Evolutionary conservation across 30 jellyfish, hydroid and myxozoan species (phyloP).

Genomic region (Hydra vulgaris): DNA sequence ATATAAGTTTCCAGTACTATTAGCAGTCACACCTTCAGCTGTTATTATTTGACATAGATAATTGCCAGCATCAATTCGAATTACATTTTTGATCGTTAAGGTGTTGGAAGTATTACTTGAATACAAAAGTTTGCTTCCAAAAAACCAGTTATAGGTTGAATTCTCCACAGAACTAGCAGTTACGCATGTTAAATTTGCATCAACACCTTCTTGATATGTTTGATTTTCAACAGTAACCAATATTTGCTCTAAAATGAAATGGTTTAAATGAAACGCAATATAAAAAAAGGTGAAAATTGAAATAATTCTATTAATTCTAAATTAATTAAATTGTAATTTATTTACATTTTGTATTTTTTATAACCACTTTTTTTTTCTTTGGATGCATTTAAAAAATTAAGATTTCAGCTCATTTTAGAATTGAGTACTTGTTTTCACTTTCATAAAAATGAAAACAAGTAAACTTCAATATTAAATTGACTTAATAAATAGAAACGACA

Average conservation of each 20-base stretch:
- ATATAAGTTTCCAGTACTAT: neutral
- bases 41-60: neutral
- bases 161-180: neutral
- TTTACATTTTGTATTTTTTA: too few relatives aligned
- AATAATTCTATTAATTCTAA: too few relatives aligned
- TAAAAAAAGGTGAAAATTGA: too few relatives aligned
- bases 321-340: too few relatives aligned
- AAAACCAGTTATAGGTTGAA: neutral
- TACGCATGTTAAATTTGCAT: neutral
- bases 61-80: neutral
- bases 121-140: neutral
- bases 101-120: neutral
- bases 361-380: too few relatives aligned
- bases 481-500: too few relatives aligned
- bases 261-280: neutral
- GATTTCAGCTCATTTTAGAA: too few relatives aligned
- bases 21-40: neutral
- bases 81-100: neutral
- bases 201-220: neutral
- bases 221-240: neutral
- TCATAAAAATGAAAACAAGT: too few relatives aligned
- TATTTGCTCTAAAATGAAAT: neutral
- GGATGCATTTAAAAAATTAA: too few relatives aligned
- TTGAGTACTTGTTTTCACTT: too few relatives aligned
- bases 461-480: too few relatives aligned